A percentile compares a stretch with the other conserved stretches of the same genome.
These are phyloP conservation scores for Neuroscelio doddi DNA, from an alignment of 2,888 invertebrate species.

Conservation along the genomic window DNA sequence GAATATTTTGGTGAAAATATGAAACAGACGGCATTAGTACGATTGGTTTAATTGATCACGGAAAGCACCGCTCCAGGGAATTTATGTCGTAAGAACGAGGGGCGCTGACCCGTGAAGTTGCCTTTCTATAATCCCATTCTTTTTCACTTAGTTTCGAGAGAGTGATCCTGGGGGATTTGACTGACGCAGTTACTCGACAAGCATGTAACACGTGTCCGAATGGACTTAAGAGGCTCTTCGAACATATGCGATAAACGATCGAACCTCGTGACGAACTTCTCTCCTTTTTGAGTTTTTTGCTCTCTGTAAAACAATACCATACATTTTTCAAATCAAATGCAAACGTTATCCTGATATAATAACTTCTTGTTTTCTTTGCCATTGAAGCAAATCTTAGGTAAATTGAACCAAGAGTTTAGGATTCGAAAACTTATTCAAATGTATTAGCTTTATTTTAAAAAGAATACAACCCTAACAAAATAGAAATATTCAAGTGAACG, in stretches of 20 bases:
- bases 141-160: constrained; percentile 66
- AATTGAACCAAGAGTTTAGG: no score
- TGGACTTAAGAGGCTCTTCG: constrained; percentile 57
- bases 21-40: neutral
- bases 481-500: no score
- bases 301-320: no score
- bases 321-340: no score
- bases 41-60: constrained; percentile 31
- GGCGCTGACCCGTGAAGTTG: constrained; percentile 70
- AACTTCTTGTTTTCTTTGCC: no score
- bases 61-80: constrained; percentile 40
- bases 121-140: constrained; percentile 66
- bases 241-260: constrained; percentile 57
- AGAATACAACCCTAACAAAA: no score
- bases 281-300: no score
- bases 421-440: no score
- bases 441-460: no score
- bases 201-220: constrained; percentile 56
- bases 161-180: constrained; percentile 57
- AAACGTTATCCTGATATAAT: no score
- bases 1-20: constrained; percentile 2
- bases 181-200: constrained; percentile 39
- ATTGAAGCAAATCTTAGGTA: no score
- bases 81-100: constrained; percentile 41
- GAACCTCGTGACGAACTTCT: constrained; percentile 12